Conservation (phyloP, 2,113 vertebrate species). For the Semnornis frantzii region DNA sequence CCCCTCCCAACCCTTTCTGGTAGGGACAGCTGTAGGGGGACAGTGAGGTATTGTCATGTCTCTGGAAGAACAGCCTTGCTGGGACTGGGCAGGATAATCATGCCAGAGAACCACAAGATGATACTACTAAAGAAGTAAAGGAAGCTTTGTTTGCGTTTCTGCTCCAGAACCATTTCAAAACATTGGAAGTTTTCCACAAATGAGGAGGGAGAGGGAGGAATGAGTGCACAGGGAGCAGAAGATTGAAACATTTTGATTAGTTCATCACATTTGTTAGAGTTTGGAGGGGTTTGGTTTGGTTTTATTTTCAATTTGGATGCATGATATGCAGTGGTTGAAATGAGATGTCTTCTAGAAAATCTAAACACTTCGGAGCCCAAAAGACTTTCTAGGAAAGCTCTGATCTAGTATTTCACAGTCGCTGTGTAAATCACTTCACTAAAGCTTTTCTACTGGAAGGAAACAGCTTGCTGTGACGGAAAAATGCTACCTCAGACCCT, state of each 20-base stretch:
- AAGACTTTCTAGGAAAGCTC: not conserved
- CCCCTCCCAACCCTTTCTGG: not conserved
- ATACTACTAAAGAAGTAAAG: not conserved
- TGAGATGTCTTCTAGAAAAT: not conserved
- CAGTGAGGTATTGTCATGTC: accelerated
- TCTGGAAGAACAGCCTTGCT: not conserved
- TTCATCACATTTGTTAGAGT: not conserved
- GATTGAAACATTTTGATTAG: not conserved
- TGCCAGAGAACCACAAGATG: not conserved
- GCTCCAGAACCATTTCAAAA: not conserved
- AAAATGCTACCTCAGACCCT: not conserved
- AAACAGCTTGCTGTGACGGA: not conserved
- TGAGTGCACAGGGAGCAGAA: not conserved
- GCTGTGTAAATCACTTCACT: not conserved
- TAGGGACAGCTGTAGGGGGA: not conserved
- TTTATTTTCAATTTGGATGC: not conserved
- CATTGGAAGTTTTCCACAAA: not conserved
- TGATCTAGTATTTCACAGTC: not conserved
- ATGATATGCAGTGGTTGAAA: not conserved
- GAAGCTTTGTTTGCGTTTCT: not conserved
- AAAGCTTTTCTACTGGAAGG: not conserved
- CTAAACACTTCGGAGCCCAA: not conserved
- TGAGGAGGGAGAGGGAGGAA: not conserved
- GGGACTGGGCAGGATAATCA: not conserved
- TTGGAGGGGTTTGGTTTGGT: not conserved